Conservation (phyloP, 2,113 vertebrate genomes). For the Bubo bubo region DNA sequence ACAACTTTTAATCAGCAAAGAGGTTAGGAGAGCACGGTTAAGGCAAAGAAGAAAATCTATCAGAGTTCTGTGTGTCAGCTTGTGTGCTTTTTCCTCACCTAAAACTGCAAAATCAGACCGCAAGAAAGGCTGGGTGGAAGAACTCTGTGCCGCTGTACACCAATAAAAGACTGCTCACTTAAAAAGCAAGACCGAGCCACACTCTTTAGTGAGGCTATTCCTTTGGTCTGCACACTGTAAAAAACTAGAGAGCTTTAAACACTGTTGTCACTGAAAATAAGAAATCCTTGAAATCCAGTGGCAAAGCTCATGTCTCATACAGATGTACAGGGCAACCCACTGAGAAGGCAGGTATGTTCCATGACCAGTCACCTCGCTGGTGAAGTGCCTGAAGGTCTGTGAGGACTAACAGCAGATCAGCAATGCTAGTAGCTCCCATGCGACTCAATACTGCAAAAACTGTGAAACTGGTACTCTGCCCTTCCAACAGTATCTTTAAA, state of each 20-base stretch:
- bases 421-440: not conserved
- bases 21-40: not conserved
- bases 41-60: not conserved
- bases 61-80: not conserved
- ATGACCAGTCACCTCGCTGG: not conserved
- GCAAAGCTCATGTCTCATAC: not conserved
- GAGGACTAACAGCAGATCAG: not conserved
- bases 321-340: not conserved
- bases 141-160: not conserved
- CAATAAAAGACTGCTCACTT: not conserved
- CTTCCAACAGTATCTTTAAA: not conserved
- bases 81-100: not conserved
- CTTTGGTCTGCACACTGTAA: not conserved
- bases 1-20: not conserved
- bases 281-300: not conserved
- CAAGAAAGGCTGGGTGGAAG: not conserved
- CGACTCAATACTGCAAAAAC: not conserved
- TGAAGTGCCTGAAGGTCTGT: not conserved
- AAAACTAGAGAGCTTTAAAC: not conserved
- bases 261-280: not conserved
- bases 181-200: accelerated
- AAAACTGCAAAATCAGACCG: not conserved
- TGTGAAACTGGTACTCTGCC: not conserved
- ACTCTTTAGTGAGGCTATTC: not conserved
- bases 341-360: not conserved